A percentile compares a stretch with the other conserved stretches of the same genome.
These are phyloP conservation scores for Diplogasteroides magnus DNA, from an alignment of 1,140 invertebrate genomes.

Conservation along the genomic window DNA sequence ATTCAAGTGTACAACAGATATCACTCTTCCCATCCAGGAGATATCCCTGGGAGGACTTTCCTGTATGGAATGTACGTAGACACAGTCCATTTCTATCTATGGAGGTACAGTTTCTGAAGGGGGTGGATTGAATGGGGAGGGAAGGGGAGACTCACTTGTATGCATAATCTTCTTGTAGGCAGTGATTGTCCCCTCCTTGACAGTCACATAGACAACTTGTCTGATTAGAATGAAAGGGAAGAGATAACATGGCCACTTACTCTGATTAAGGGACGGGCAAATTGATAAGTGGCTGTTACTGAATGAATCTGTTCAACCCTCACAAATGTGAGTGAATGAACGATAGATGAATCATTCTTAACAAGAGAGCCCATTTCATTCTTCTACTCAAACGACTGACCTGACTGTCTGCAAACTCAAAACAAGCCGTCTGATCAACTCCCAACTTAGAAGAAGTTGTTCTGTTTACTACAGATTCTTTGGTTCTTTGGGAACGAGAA, in stretches of 20 bases:
- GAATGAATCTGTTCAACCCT: conserved; percentile 45
- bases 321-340: conserved; percentile 44
- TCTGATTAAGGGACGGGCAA: conserved; percentile 35
- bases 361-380: no score
- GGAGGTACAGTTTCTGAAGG: conserved; percentile 42
- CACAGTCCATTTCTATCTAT: conserved; percentile 29
- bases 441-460: not conserved
- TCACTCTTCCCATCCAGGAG: conserved; percentile 30
- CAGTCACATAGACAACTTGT: conserved; percentile 45
- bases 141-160: conserved; percentile 30
- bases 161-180: conserved; percentile 41
- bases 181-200: conserved; percentile 42
- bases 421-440: not conserved
- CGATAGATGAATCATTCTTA: not conserved
- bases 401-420: not conserved
- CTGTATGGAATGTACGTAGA: conserved; percentile 40
- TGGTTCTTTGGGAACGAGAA: no score
- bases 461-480: no score
- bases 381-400: not conserved
- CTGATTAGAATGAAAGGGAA: conserved; percentile 40
- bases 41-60: conserved; percentile 40
- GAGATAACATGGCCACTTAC: conserved; percentile 28
- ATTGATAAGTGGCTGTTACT: conserved; percentile 38
- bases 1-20: conserved; percentile 40
- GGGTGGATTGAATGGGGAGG: not conserved